A percentile compares a stretch with the other conserved stretches of the same genome.
phyloP scores from a whole-genome alignment of 1,140 invertebrate species.

The Drosophila pseudoananassae region DNA sequence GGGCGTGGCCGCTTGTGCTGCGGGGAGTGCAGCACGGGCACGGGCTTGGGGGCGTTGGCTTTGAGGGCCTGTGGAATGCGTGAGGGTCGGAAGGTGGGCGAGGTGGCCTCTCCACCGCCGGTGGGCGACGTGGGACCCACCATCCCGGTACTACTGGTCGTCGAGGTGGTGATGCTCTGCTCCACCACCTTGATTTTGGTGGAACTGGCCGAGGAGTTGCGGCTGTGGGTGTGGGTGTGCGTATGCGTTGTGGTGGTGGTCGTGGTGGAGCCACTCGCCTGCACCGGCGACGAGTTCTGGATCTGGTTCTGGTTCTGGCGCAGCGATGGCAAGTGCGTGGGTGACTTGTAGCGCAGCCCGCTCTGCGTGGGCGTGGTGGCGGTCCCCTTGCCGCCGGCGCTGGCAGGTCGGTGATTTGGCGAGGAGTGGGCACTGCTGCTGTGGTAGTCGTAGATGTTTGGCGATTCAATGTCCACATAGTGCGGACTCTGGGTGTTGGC shows the following conservation, averaged over 20 bases:
- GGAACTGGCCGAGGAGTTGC: constrained; percentile 78
- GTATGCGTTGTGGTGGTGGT: constrained; percentile 52
- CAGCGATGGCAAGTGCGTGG: constrained; percentile 77
- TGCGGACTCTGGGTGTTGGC: constrained; percentile 85
- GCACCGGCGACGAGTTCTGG: constrained; percentile 54
- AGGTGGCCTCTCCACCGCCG: constrained; percentile 59
- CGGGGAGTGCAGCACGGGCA: constrained; percentile 72
- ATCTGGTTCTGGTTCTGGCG: constrained; percentile 37
- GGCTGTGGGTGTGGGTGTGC: constrained; percentile 75
- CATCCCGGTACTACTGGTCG: constrained; percentile 42
- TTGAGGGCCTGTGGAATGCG: constrained; percentile 83
- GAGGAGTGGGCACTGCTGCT: constrained; percentile 61
- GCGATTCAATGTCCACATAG: constrained; percentile 83
- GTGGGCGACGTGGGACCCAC: constrained; percentile 45
- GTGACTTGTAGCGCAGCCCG: constrained; percentile 73
- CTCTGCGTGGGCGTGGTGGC: constrained; percentile 51
- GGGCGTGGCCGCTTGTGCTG: constrained; percentile 76
- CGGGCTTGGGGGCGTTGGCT: constrained; percentile 61
- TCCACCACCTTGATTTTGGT: constrained; percentile 80
- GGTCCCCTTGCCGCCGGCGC: constrained; percentile 39
- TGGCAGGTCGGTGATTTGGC: constrained; percentile 61
- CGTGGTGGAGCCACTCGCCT: constrained; percentile 45
- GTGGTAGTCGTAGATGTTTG: constrained; percentile 81
- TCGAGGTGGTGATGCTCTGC: constrained; percentile 57
- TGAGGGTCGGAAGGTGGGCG: constrained; percentile 78